A percentile compares a stretch with the other conserved stretches of the same genome.
Conservation (phyloP, 64 coral and sea anemone species). For the Stichodactyla mertensii region DNA sequence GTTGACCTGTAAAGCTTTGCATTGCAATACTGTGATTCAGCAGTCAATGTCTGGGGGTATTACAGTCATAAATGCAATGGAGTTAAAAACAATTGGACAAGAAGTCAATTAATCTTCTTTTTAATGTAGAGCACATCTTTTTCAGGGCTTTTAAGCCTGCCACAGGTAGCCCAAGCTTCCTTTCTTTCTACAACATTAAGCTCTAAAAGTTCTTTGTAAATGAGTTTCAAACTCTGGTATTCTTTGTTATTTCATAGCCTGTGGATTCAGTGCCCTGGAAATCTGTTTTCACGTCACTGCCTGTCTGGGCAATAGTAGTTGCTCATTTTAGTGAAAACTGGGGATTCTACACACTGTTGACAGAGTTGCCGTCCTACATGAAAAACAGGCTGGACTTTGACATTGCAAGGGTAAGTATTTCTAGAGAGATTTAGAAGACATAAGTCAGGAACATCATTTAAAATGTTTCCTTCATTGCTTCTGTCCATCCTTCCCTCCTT, state of each 20-base stretch:
- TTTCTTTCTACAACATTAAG: too few relatives aligned
- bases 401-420: conserved; percentile 40
- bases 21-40: too few relatives aligned
- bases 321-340: conserved; percentile 92
- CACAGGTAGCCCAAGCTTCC: neutral
- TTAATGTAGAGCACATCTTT: too few relatives aligned
- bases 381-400: conserved; percentile 82
- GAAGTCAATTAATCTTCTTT: too few relatives aligned
- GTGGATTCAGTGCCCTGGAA: conserved; percentile 59
- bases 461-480: neutral
- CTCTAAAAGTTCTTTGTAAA: too few relatives aligned
- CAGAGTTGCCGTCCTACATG: conserved; percentile 72
- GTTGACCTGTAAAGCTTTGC: too few relatives aligned
- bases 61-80: too few relatives aligned
- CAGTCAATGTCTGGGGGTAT: too few relatives aligned
- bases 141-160: neutral
- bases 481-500: neutral
- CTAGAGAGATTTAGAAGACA: neutral
- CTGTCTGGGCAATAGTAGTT: conserved; percentile 81
- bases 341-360: conserved; percentile 88
- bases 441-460: neutral
- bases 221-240: too few relatives aligned
- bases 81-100: too few relatives aligned
- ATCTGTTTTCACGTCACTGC: conserved; percentile 68
- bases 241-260: too few relatives aligned